Base-by-base conservation (phyloP, 2,888 invertebrate species). In the Amphiduros pacificus region DNA sequence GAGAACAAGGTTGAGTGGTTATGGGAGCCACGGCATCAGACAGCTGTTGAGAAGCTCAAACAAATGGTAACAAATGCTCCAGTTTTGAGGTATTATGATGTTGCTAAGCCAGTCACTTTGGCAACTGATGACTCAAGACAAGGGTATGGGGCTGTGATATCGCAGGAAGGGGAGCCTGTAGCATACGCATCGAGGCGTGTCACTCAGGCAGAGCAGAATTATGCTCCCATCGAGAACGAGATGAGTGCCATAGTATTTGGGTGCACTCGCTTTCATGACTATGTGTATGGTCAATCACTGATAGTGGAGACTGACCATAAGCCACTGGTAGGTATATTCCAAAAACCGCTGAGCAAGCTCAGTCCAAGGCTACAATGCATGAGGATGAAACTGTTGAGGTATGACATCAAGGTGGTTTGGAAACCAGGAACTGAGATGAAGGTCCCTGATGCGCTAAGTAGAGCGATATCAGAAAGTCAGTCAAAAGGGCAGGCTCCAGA, bases 361-460 rank as follows among this genome's bases (percentile, higher is more conserved):
- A 66, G 65, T 20, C 52, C 41, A 41, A 31, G 72, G 11, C 51
- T 73, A 6, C 71, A 71, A 59, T 31, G 67, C 17, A 71, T 73
- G 69, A 24, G 71, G 9, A 50, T 74, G 22, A 49, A 61, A 20
- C 29, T 68, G 5, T 70, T 69, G 53, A 51, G 31, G 20, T 57
- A 57, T 27, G 57, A 57, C 48, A 17, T 49, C 22, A 31, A 57
- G n/a, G 49, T 57, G 11, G 27, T 49, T 2, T 49, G 49, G 22
- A 24, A 6, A 3, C 48, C 26, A 48, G 57, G 57, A 2, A 57
- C 48, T 14, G 32, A 57, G 11, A 57, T 57, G 29, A 26, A 20
- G n/a, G 27, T 57, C 3, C 28, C 57, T 20, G 57, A 49, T 49
- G 44, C 44, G n/a, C 56, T 56, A 22, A 50, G 53, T 22, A 14